Conservation (phyloP, 2,797 vertebrate species). For the Pitangus sulphuratus region DNA sequence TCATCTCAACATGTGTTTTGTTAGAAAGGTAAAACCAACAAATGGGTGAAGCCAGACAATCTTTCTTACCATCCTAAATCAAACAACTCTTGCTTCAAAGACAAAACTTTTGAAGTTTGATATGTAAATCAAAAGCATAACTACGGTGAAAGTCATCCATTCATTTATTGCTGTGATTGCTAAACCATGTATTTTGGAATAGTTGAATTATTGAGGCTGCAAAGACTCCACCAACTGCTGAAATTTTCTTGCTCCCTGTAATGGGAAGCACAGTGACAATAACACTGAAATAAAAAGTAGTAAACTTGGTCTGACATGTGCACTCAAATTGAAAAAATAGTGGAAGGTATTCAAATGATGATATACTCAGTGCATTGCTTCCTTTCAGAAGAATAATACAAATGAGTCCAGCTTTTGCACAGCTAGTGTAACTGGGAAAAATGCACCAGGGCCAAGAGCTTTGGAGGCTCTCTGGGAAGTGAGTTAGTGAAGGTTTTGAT, state of each 20-base stretch:
- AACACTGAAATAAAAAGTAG: not conserved
- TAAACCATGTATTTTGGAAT: not conserved
- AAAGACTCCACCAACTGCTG: not conserved
- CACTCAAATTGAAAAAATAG: not conserved
- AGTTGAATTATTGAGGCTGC: not conserved
- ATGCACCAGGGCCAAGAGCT: not conserved
- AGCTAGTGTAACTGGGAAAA: not conserved
- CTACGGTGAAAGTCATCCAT: not conserved
- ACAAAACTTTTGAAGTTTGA: not conserved
- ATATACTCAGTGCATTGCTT: not conserved
- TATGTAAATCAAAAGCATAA: not conserved
- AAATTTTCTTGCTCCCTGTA: not conserved
- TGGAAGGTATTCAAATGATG: not conserved
- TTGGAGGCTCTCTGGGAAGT: not conserved
- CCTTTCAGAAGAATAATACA: not conserved
- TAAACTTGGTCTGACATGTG: not conserved
- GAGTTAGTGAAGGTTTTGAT: not conserved
- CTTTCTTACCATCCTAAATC: not conserved
- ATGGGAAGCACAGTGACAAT: not conserved
- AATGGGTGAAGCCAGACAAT: not conserved
- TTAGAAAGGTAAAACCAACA: not conserved
- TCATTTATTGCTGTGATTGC: not conserved
- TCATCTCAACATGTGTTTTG: not conserved
- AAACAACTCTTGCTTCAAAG: not conserved
- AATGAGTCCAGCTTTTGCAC: not conserved